Base-by-base conservation (phyloP, 2,113 vertebrate genomes). In the Sinocyclocheilus maitianheensis region DNA sequence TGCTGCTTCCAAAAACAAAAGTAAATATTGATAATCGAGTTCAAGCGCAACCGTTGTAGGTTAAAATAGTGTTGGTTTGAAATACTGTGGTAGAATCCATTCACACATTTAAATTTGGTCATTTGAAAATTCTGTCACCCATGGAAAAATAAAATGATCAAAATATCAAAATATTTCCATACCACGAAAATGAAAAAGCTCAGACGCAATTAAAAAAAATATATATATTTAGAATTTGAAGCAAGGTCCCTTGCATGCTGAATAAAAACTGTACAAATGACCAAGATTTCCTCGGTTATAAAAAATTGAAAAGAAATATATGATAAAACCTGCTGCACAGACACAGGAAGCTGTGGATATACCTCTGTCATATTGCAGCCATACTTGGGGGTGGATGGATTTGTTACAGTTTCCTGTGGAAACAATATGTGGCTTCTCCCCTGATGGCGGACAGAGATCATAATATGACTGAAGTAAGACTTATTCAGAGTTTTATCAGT, bases 301-400 rank as follows among this genome's bases (percentile, higher is more conserved):
- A 48, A 34, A 20, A 40, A 75, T 77, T 46, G 6, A 10, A 3
- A 14, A 16, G 53, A 74, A 46, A 46, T 43, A 14, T 84, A 83
- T 85, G 79, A 71, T 83, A 89, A 93, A 92, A 93, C 16, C 91
- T 88, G 91, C 87, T 89, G 91, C 84, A 91, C 94, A 92, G 90
- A 91, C 91, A 86, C 90, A 40, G 86, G 92, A 92, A 91, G 90
- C 80, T 86, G 91, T 84, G 88, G 85, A 89, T 91, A 84, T 87
- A 86, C 85, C 88, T 88, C 84, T 51, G 82, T 92, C 91, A 90
- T 86, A 84, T 87, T 55, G 16, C 16, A 55, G 53, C 53, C 53
- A 5, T 55, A 55, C 16, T 85, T 86, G 82, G 53, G 26, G 30
- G 18, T 24, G 26, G 84, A 53, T n/a, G 37, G 87, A 90, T 87